phyloP scores from a whole-genome alignment of 2,797 vertebrate species.

The Furcifer pardalis region DNA sequence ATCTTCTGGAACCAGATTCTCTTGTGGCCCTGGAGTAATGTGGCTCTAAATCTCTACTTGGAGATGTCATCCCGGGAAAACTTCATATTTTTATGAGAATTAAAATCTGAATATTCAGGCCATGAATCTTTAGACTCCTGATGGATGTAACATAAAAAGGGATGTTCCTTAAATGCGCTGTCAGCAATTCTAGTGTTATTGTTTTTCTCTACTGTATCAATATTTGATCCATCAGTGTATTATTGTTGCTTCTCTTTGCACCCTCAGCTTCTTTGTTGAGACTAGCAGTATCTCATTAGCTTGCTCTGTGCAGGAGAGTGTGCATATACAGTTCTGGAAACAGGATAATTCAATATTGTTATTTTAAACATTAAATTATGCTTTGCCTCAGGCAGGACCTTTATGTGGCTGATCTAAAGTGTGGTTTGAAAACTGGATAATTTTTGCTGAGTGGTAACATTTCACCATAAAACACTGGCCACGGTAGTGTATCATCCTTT shows the following conservation, averaged over 20 bases:
- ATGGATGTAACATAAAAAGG: not conserved
- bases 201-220: not conserved
- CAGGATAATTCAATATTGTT: not conserved
- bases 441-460: slow-evolving; percentile 22
- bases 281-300: no score
- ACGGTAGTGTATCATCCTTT: slow-evolving; percentile 36
- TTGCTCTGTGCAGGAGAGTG: not conserved
- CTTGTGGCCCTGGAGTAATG: slow-evolving; percentile 61
- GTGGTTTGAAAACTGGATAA: not conserved
- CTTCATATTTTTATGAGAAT: slow-evolving; percentile 3
- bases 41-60: slow-evolving; percentile 55
- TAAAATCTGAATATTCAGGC: slow-evolving; percentile 27
- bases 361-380: not conserved
- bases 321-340: not conserved
- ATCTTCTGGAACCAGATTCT: slow-evolving; percentile 65
- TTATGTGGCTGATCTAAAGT: slow-evolving; percentile 30
- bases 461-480: slow-evolving; percentile 14
- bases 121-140: not conserved
- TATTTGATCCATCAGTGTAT: not conserved
- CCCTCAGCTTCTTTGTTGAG: no score
- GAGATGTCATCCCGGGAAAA: slow-evolving; percentile 28
- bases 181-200: not conserved
- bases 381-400: not conserved
- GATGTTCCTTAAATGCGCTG: not conserved
- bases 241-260: not conserved